These are phyloP conservation scores for Hippocampus abdominalis DNA, from an alignment of 2,113 vertebrate genomes.

Conservation along the genomic window DNA sequence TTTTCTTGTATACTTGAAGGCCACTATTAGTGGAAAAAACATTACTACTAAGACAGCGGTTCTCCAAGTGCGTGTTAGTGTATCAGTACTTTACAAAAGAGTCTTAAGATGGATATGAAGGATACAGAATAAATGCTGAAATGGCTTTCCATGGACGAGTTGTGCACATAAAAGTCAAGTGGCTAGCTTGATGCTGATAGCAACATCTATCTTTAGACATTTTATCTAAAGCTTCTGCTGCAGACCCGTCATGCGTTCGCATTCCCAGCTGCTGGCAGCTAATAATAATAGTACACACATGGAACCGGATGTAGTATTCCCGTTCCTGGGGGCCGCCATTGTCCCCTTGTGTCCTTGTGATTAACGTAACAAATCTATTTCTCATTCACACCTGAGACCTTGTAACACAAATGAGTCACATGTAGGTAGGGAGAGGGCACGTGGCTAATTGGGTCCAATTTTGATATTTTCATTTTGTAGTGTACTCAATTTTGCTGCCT, in stretches of 20 bases:
- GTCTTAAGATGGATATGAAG: too few species aligned
- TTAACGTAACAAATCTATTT: neutral
- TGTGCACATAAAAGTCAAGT: neutral
- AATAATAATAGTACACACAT: constrained; percentile 52
- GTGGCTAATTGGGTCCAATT: neutral
- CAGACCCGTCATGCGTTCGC: constrained; percentile 54
- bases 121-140: too few species aligned
- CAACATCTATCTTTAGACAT: constrained; percentile 58
- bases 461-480: neutral
- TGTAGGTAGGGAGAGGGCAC: neutral
- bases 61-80: too few species aligned
- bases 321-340: constrained; percentile 40
- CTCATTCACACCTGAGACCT: neutral
- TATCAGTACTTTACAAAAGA: too few species aligned
- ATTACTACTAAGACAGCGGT: too few species aligned
- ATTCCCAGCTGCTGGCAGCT: constrained; percentile 67
- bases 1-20: too few species aligned
- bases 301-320: constrained; percentile 53
- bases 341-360: constrained; percentile 25
- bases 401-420: neutral
- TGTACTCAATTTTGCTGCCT: neutral
- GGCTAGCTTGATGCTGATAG: constrained; percentile 31
- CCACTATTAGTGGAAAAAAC: too few species aligned
- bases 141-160: neutral
- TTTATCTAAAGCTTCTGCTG: constrained; percentile 56